Base-by-base conservation (phyloP, 1,140 invertebrate genomes). In the Anoplolepis gracilipes region DNA sequence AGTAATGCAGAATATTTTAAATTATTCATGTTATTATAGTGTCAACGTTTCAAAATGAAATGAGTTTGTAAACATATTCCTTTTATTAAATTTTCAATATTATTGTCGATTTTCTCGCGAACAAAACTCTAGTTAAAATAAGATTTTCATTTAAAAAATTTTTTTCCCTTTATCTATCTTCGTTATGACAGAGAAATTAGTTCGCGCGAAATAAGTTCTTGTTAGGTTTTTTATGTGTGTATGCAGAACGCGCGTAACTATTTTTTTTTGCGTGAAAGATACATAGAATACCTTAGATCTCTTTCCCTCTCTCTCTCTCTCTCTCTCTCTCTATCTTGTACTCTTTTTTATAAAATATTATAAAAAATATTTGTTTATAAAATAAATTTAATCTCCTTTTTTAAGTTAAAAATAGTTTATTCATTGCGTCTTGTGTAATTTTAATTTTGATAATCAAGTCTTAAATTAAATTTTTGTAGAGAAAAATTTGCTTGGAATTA, bases 31-130 rank as follows among this genome's bases (percentile, higher is more conserved):
- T 16, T 4, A 36, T 36, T 53, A 55, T 30, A 69, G 28, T 62
- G n/a, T 36, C n/a, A 49, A 36, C 65, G 53, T 79, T 79, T 67
- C 22, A 67, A 65, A 49, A 39, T 30, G 65, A 65, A 8, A 78
- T 53, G 13, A 79, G 30, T 53, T 79, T 69, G 28, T 25, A 39
- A 55, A 33, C 16, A 49, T 30, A 13, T 13, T 36, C n/a, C 25
- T 55, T 55, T 46, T 22, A 16, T 67, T 1, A 10, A 2, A 3
- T 65, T 22, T 79, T 69, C 30, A 28, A n/a, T 19, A 67, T 49
- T 67, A 67, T 78, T 78, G 36, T 78, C n/a, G 49, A 16, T 78
- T 46, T 67, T 39, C 11, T 65, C 1, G n/a, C 30, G 42, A 76
- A 25, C 39, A 69, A 13, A 69, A 13, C 36, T 79, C n/a, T 53